Conservation (phyloP, 2,888 invertebrate genomes). For the Bellardia bayeri region DNA sequence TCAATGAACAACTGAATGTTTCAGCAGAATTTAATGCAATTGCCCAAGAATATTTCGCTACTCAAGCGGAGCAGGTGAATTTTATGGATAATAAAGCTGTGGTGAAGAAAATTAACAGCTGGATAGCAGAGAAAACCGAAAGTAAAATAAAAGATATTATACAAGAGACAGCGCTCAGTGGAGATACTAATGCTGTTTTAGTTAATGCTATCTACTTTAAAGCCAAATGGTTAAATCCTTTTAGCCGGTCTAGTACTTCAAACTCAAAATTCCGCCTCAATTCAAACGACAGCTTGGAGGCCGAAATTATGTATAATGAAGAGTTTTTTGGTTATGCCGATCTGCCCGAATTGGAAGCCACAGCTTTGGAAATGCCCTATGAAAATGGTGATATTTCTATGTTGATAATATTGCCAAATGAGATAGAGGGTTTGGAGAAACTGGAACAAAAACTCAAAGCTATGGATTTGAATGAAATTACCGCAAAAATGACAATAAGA, state of each 20-base stretch:
- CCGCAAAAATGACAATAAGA: constrained; percentile 83
- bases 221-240: constrained; percentile 90
- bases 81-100: constrained; percentile 86
- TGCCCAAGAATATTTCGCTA: constrained; percentile 87
- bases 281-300: constrained; percentile 83
- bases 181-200: constrained; percentile 88
- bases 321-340: constrained; percentile 84
- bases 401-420: constrained; percentile 90
- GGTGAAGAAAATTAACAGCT: constrained; percentile 89
- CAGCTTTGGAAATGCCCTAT: constrained; percentile 90
- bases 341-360: constrained; percentile 85
- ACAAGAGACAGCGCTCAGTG: constrained; percentile 85
- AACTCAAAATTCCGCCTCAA: constrained; percentile 86
- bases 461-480: constrained; percentile 85
- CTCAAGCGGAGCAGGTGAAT: constrained; percentile 87
- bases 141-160: constrained; percentile 92
- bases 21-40: constrained; percentile 86
- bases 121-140: constrained; percentile 92
- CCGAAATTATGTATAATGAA: constrained; percentile 89
- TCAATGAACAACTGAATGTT: constrained; percentile 86
- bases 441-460: constrained; percentile 87
- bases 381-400: constrained; percentile 88
- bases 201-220: constrained; percentile 95
- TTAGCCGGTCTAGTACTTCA: constrained; percentile 80
- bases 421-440: constrained; percentile 87